Conservation (phyloP, 2,797 vertebrate species). For the Nasua narica region DNA sequence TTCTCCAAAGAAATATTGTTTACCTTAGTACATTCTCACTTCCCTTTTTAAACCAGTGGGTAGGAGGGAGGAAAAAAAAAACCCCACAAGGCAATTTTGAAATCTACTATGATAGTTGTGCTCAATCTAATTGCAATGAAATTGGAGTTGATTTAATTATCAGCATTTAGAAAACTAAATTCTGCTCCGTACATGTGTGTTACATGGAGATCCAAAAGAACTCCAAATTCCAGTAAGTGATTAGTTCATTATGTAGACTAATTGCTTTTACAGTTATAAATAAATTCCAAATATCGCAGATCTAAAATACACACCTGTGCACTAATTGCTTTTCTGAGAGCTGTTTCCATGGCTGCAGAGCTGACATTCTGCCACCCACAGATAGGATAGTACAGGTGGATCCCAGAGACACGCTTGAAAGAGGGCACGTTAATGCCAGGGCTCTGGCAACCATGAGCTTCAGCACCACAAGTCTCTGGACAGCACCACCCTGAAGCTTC, state of each 20-base stretch:
- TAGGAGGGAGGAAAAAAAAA: not conserved
- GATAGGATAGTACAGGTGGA: conserved; percentile 51
- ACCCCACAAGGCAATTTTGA: not conserved
- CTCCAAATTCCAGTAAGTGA: conserved; percentile 51
- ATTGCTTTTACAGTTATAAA: conserved; percentile 72
- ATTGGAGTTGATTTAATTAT: conserved; percentile 70
- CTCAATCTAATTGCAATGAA: conserved; percentile 62
- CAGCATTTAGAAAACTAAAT: conserved; percentile 48
- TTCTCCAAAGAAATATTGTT: not conserved
- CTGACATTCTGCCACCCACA: not conserved
- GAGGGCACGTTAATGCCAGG: not conserved
- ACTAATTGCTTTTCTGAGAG: conserved; percentile 65
- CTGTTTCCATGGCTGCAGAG: conserved; percentile 68
- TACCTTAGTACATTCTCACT: not conserved
- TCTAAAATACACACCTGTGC: conserved; percentile 71
- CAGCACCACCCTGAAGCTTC: not conserved
- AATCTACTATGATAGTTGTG: not conserved
- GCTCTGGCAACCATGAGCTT: not conserved
- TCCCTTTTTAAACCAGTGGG: not conserved
- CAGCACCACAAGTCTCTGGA: not conserved
- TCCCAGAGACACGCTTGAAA: not conserved
- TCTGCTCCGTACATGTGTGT: conserved; percentile 11
- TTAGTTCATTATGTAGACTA: conserved; percentile 73
- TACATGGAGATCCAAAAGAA: conserved; percentile 47
- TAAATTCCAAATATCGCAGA: conserved; percentile 38